These are phyloP conservation scores for Dynastes tityus DNA, from an alignment of 2,888 invertebrate genomes.

Conservation along the genomic window DNA sequence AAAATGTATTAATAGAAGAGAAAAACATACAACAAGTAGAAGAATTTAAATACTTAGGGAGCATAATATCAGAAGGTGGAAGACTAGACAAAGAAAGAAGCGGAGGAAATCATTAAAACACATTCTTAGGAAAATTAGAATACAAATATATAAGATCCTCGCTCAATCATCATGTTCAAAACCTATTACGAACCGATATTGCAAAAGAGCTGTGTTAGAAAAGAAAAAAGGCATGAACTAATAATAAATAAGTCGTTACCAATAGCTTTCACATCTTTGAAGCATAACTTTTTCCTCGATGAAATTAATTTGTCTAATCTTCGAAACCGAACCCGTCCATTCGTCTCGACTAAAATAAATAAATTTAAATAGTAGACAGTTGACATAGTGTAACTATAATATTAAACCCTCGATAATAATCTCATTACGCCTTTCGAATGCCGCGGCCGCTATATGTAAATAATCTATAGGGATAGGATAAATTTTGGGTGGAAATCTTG, in stretches of 20 bases:
- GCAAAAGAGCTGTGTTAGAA: no score
- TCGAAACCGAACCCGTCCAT: slow-evolving; percentile 3
- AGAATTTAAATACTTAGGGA: no score
- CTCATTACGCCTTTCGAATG: slow-evolving; percentile 39
- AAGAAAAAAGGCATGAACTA: no score
- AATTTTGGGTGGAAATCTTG: slow-evolving; percentile 29
- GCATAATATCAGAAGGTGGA: no score
- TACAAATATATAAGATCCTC: no score
- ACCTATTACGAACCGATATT: no score
- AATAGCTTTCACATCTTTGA: slow-evolving; percentile 11
- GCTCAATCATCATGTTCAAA: no score
- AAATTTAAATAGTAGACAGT: slow-evolving; percentile 35
- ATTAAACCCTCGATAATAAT: slow-evolving; percentile 45
- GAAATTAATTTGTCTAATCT: slow-evolving; percentile 32
- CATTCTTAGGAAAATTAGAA: no score
- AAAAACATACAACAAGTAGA: no score
- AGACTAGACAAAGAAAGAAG: no score
- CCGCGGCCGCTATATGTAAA: slow-evolving; percentile 31
- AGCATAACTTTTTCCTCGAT: slow-evolving; percentile 1
- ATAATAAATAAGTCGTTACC: neutral
- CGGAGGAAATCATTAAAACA: no score
- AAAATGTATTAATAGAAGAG: no score
- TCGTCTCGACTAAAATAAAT: slow-evolving; percentile 22
- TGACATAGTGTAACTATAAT: slow-evolving; percentile 38
- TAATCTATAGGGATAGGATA: slow-evolving; percentile 17